Evolutionary conservation across 2,888 invertebrate genomes (phyloP).

Genomic region (Taphrorychus bicolor): DNA sequence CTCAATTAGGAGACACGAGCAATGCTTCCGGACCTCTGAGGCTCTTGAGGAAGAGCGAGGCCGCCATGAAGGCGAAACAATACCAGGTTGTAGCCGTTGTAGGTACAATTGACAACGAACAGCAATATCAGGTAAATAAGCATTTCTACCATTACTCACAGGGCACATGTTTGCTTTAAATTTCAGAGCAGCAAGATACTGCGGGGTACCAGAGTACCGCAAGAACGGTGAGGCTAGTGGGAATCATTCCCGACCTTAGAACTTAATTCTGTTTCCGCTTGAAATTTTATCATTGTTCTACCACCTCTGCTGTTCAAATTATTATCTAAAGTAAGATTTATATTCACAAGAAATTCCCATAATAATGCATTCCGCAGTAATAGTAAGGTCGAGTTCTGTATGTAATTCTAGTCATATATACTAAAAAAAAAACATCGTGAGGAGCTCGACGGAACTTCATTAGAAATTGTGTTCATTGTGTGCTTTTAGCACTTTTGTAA

Average conservation of each 20-base stretch:
- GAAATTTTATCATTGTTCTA: conserved; percentile 43
- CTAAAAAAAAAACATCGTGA: no score
- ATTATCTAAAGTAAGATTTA: background rate
- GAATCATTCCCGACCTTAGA: conserved; percentile 3
- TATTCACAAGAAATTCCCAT: no score
- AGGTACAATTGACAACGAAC: conserved; percentile 75
- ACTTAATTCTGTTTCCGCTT: conserved; percentile 30
- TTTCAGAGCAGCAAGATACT: conserved; percentile 81
- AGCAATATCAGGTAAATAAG: conserved; percentile 73
- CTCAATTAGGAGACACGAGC: conserved; percentile 65
- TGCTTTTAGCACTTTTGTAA: no score
- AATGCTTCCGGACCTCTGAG: conserved; percentile 69
- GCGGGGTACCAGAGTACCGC: conserved; percentile 76
- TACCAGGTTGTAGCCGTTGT: conserved; percentile 86
- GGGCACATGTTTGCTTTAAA: conserved; percentile 40
- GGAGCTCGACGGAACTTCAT: no score
- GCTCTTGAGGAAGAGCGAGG: conserved; percentile 74
- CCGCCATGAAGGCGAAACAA: conserved; percentile 82
- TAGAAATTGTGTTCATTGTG: no score
- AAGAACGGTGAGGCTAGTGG: conserved; percentile 67
- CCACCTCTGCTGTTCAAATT: conserved; percentile 57
- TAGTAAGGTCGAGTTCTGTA: no score
- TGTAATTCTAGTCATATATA: no score
- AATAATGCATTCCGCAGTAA: no score
- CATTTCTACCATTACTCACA: background rate